Evolutionary conservation across 2,113 vertebrate genomes (phyloP).

Genomic region (Vombatus ursinus): DNA sequence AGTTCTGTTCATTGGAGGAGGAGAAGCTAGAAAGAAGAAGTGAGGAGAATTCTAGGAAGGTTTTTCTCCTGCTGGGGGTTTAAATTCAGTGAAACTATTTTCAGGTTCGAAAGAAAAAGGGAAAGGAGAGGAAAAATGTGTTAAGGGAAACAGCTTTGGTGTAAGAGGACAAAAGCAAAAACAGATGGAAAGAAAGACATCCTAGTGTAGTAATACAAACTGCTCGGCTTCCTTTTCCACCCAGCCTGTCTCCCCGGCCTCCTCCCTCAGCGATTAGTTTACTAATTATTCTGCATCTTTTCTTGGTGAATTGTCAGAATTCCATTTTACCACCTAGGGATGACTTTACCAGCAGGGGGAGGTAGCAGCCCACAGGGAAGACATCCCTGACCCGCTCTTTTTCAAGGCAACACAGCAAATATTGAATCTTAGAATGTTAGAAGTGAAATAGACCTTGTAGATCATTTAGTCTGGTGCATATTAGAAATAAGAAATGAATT

Average conservation of each 20-base stretch:
- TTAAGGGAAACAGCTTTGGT: not conserved
- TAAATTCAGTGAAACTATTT: slow-evolving; percentile 16
- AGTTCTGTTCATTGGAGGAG: slow-evolving; percentile 47
- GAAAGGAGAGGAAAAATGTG: not conserved
- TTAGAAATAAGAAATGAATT: not conserved
- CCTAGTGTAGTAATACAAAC: not conserved
- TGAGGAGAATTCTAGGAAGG: slow-evolving; percentile 20
- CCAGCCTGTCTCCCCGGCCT: not conserved
- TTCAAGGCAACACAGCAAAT: not conserved
- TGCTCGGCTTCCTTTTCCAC: not conserved
- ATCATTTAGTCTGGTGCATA: not conserved
- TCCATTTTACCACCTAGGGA: not conserved
- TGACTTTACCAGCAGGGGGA: not conserved
- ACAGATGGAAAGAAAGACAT: not conserved
- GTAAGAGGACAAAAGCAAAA: not conserved
- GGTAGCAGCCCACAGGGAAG: not conserved
- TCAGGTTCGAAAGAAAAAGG: not conserved
- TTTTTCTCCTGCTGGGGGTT: slow-evolving; percentile 28
- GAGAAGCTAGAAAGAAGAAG: slow-evolving; percentile 36
- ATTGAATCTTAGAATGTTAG: not conserved
- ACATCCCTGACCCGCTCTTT: not conserved
- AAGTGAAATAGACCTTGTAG: not conserved
- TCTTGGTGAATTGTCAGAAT: not conserved
- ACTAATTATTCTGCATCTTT: not conserved
- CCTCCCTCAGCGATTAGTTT: not conserved